These are phyloP conservation scores for Pitta sordida DNA, from an alignment of 2,113 vertebrate genomes.

Conservation along the genomic window DNA sequence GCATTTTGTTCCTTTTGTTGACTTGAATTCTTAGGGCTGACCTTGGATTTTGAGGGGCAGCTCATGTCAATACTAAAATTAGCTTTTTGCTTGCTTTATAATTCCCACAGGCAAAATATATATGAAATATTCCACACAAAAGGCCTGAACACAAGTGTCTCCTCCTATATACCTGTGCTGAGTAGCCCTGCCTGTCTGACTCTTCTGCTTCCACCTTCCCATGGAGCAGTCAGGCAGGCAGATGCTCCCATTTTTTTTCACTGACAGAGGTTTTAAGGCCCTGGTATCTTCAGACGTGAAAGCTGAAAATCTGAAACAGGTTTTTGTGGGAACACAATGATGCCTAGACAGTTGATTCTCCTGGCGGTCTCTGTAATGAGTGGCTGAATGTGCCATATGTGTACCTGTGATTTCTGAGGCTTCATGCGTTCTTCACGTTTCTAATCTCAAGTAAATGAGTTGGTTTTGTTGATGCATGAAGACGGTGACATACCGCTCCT, in stretches of 20 bases:
- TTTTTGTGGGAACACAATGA: background rate
- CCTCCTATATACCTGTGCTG: background rate
- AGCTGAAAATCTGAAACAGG: background rate
- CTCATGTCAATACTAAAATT: background rate
- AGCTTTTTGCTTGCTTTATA: background rate
- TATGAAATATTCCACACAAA: background rate
- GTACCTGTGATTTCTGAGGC: background rate
- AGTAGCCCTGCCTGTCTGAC: background rate
- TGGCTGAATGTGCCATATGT: background rate
- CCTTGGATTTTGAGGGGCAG: background rate
- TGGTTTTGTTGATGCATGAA: background rate
- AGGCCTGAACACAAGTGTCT: background rate
- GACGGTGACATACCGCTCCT: background rate
- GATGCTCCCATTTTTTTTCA: background rate
- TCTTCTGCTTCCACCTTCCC: background rate
- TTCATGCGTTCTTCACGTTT: background rate
- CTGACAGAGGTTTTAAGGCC: background rate
- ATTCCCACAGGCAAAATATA: background rate
- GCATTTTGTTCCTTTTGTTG: background rate
- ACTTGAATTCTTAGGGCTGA: background rate
- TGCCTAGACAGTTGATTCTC: background rate
- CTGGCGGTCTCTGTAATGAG: background rate
- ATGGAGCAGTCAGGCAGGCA: background rate
- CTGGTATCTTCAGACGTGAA: background rate
- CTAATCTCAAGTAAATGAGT: background rate